These are phyloP conservation scores for Rhinopomastus cyanomelas DNA, from an alignment of 2,113 vertebrate genomes.

Conservation along the genomic window DNA sequence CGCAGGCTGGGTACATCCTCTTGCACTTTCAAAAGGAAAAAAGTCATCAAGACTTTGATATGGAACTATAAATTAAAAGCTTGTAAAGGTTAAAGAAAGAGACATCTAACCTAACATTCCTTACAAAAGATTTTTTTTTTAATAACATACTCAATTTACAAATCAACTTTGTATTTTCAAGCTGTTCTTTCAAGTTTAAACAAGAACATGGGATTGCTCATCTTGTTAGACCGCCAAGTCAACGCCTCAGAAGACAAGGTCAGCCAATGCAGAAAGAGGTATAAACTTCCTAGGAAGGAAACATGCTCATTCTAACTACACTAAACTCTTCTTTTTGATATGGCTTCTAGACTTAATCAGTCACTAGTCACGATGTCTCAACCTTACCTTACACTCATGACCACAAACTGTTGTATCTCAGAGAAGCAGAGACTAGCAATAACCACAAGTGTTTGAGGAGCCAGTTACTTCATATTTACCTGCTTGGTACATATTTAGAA, in stretches of 20 bases:
- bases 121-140: neutral
- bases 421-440: neutral
- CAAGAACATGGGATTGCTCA: neutral
- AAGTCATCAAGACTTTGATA: neutral
- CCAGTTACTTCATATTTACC: neutral
- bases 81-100: neutral
- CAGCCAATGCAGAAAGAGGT: neutral
- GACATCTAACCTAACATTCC: neutral
- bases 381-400: neutral
- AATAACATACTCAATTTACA: neutral
- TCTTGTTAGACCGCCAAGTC: neutral
- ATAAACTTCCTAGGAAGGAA: neutral
- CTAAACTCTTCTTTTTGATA: neutral
- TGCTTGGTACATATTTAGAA: neutral
- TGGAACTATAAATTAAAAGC: neutral
- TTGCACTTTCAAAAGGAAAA: slow-evolving; percentile 13
- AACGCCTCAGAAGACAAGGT: slow-evolving; percentile 6
- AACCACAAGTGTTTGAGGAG: neutral
- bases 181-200: neutral
- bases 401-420: neutral
- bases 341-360: neutral
- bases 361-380: neutral
- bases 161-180: neutral
- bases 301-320: neutral
- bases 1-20: neutral